Conservation (phyloP, 2,113 vertebrate species). For the Chelonoidis abingdonii region DNA sequence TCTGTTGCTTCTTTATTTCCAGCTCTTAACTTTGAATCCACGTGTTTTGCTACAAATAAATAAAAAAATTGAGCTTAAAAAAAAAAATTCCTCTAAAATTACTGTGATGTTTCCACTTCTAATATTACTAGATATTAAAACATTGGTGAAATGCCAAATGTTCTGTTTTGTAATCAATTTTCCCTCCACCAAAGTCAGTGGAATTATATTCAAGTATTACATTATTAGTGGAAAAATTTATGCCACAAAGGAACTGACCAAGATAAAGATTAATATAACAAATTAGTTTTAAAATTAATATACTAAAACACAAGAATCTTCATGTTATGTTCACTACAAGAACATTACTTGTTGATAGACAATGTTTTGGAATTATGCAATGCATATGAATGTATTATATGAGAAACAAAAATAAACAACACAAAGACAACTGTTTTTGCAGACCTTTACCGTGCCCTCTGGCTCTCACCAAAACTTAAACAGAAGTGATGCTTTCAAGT, state of each 20-base stretch:
- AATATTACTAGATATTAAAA: neutral
- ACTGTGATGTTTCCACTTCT: neutral
- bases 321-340: neutral
- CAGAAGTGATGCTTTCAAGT: constrained; percentile 42
- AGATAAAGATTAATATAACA: neutral
- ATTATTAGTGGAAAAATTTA: neutral
- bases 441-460: neutral
- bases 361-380: constrained; percentile 7
- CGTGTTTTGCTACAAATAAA: constrained; percentile 83
- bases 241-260: neutral
- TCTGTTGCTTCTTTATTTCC: constrained; percentile 89
- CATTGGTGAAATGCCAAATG: neutral
- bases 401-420: constrained; percentile 69
- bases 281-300: neutral
- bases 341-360: constrained; percentile 34
- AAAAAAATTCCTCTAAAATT: neutral
- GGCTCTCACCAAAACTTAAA: constrained; percentile 9
- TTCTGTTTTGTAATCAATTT: neutral
- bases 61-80: constrained; percentile 38
- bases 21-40: constrained; percentile 86
- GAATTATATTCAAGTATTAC: neutral
- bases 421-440: constrained; percentile 17
- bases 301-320: neutral
- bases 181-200: neutral
- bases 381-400: constrained; percentile 52